Evolutionary conservation across 2,888 invertebrate species (phyloP).

Genomic region (Drosophila glabriapex): DNA sequence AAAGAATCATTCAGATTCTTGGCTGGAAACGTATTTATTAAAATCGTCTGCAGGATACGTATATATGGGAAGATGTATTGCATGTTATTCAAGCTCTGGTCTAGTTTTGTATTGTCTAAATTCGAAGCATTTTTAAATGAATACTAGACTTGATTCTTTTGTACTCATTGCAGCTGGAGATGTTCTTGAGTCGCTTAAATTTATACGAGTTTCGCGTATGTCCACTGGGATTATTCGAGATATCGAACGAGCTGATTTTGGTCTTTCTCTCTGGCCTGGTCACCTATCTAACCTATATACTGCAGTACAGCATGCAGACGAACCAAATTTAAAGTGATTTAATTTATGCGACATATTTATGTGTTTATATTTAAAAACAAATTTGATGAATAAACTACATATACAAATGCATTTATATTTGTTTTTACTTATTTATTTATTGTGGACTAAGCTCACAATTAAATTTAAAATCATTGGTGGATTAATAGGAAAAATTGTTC

Average conservation of each 20-base stretch:
- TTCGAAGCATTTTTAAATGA: neutral
- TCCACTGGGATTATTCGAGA: slow-evolving; percentile 64
- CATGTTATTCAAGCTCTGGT: neutral
- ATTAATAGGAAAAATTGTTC: neutral
- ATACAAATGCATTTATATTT: too few species aligned
- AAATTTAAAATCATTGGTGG: neutral
- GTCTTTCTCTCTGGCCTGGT: slow-evolving; percentile 60
- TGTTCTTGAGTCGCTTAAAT: slow-evolving; percentile 60
- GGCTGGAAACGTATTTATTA: neutral
- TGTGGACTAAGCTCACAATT: neutral
- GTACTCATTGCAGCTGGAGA: slow-evolving; percentile 56
- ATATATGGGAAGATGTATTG: neutral
- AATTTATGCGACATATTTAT: neutral
- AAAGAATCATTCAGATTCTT: too few species aligned
- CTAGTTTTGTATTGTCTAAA: neutral
- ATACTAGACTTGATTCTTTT: neutral
- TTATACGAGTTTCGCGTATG: slow-evolving; percentile 59
- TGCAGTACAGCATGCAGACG: slow-evolving; percentile 51
- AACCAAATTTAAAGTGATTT: slow-evolving; percentile 25
- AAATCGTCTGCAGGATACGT: neutral
- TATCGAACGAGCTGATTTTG: slow-evolving; percentile 64
- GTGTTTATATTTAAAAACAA: neutral
- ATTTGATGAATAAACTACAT: slow-evolving; percentile 1
- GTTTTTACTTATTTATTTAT: neutral
- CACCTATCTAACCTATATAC: slow-evolving; percentile 63